Percentiles rank a stretch among this genome's conserved stretches.
phyloP scores from a whole-genome alignment of 2,888 invertebrate species.

The Limnephilus rhombicus region DNA sequence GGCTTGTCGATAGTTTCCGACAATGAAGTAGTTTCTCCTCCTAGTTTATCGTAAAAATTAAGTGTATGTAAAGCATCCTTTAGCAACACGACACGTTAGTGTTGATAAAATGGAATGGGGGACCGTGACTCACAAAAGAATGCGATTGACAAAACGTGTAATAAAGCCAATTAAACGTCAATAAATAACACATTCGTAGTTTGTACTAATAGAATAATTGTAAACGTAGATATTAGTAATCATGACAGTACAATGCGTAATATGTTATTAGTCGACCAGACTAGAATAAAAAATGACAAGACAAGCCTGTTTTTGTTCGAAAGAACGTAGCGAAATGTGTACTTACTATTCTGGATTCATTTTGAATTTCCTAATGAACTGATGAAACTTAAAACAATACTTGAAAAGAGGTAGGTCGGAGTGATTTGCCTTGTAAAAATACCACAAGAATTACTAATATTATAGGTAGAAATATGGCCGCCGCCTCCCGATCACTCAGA shows the following conservation, averaged over 20 bases:
- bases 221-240: constrained; percentile 22
- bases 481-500: constrained; percentile 61
- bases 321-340: constrained; percentile 69
- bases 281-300: constrained; percentile 71
- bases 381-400: constrained; percentile 57
- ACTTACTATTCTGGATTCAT: constrained; percentile 94
- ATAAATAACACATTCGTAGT: neutral
- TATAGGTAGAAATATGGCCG: constrained; percentile 63
- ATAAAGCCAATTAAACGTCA: constrained; percentile 21
- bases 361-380: constrained; percentile 55
- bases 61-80: constrained; percentile 38
- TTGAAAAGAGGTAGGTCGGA: constrained; percentile 51
- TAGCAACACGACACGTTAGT: constrained; percentile 53
- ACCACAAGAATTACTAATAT: constrained; percentile 59
- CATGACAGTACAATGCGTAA: constrained; percentile 56
- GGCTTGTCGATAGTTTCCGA: neutral
- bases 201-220: neutral
- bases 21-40: neutral
- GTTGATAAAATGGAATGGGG: constrained; percentile 54
- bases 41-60: neutral
- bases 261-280: constrained; percentile 57
- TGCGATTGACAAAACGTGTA: constrained; percentile 49
- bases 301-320: constrained; percentile 73
- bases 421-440: constrained; percentile 58
- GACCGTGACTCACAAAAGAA: constrained; percentile 60